Evolutionary conservation across 2,113 vertebrate species (phyloP).

Genomic region (Tauraco erythrolophus): DNA sequence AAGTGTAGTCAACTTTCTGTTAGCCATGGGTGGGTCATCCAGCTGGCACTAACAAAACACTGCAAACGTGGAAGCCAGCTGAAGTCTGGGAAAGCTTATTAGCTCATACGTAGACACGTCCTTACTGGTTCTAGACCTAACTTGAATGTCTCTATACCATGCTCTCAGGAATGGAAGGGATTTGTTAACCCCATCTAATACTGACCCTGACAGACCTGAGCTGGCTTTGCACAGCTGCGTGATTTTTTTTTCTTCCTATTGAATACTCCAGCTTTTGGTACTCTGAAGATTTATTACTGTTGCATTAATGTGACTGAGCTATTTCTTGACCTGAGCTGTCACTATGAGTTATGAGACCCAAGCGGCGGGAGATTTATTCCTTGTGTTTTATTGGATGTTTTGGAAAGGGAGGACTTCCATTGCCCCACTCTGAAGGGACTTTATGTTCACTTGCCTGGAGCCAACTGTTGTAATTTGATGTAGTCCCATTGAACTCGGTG

Average conservation of each 20-base stretch:
- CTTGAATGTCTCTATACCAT: neutral
- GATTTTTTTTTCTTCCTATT: neutral
- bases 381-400: conserved; percentile 4
- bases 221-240: neutral
- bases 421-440: neutral
- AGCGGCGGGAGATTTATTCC: neutral
- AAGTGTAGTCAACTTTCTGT: neutral
- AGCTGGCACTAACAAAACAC: neutral
- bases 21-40: neutral
- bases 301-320: neutral
- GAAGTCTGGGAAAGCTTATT: neutral
- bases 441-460: neutral
- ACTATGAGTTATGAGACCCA: neutral
- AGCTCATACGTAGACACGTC: neutral
- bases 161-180: neutral
- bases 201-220: neutral
- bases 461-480: conserved; percentile 23
- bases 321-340: neutral
- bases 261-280: neutral
- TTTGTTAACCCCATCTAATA: neutral
- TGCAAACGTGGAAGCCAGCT: neutral
- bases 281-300: neutral
- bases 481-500: neutral
- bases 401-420: neutral
- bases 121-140: neutral